Evolutionary conservation across 2,113 vertebrate genomes (phyloP).

Genomic region (Sula dactylatra): DNA sequence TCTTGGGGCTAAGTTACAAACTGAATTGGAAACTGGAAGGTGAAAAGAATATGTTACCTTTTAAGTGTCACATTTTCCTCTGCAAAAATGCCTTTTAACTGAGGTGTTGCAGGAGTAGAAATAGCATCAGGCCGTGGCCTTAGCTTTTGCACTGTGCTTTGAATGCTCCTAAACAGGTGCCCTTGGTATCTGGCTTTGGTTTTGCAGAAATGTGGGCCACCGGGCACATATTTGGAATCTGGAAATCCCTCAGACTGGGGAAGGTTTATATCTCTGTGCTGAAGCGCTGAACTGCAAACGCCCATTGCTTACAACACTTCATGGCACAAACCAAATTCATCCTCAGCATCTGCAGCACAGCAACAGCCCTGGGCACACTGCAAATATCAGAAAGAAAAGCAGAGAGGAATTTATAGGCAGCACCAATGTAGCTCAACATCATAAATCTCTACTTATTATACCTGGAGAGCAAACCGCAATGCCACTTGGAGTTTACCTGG

Average conservation of each 20-base stretch:
- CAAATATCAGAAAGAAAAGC: neutral
- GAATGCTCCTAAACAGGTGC: neutral
- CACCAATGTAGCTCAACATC: neutral
- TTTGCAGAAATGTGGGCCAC: neutral
- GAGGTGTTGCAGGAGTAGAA: neutral
- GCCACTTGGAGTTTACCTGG: neutral
- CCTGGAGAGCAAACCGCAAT: neutral
- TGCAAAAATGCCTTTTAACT: constrained; percentile 35
- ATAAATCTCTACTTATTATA: neutral
- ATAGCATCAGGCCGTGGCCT: neutral
- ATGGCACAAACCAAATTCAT: neutral
- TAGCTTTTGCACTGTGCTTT: neutral
- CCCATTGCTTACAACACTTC: neutral
- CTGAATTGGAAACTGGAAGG: constrained; percentile 51
- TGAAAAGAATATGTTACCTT: constrained; percentile 59
- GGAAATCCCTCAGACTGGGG: neutral
- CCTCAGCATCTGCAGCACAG: neutral
- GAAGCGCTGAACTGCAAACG: neutral
- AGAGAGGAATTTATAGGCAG: neutral
- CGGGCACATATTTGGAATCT: neutral
- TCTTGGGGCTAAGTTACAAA: constrained; percentile 43
- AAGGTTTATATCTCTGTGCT: neutral
- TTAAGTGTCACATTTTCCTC: constrained; percentile 39
- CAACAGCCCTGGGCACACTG: neutral
- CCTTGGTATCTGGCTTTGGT: neutral